Base-by-base conservation (phyloP, 2,888 invertebrate genomes). In the Tachina grossa region DNA sequence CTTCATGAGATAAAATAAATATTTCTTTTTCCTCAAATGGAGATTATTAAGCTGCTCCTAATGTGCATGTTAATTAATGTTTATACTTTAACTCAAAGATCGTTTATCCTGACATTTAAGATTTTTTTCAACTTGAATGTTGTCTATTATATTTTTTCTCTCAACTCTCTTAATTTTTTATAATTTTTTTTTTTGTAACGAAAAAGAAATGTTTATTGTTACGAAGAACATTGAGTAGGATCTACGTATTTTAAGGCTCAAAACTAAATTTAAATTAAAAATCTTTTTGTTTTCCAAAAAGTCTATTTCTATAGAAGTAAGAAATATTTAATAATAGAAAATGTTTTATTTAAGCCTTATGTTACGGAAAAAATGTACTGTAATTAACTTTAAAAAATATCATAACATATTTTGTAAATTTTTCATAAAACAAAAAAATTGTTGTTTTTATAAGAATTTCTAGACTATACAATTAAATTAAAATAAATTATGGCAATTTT, bases 361-460 rank as follows among this genome's bases (percentile, higher is more conserved):
- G 53, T 82, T 85, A 82, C 66, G 79, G 76, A 76, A 79, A 66
- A 69, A 75, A 83, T 83, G 85, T 85, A 85, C 85, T 85, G 71
- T 85, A 83, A 85, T 85, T 83, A 85, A 80, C 65, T 80, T 85
- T 80, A 49, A 83, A 82, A 77, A 66, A 79, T 71, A 61, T 31
- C n/a, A 82, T 75, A 79, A 65, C 63, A 76, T 85, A 80, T 85
- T 85, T 85, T 85, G 83, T 85, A 83, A 83, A 83, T 71, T 85
- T 85, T 85, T 85, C 78, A 80, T 76, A 51, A 59, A 31, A 39
- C 66, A 75, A 31, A 31, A 63, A 51, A 45, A 76, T 69, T 69
- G 69, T 69, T 83, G 74, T 78, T 85, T 85, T 79, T 82, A 72
- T 76, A 80, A 71, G 43, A 72, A 71, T 59, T 82, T 82, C 78